Percentiles rank a stretch among this genome's conserved stretches.
phyloP scores from a whole-genome alignment of 2,888 invertebrate genomes.

The Anagyrus pseudococci region DNA sequence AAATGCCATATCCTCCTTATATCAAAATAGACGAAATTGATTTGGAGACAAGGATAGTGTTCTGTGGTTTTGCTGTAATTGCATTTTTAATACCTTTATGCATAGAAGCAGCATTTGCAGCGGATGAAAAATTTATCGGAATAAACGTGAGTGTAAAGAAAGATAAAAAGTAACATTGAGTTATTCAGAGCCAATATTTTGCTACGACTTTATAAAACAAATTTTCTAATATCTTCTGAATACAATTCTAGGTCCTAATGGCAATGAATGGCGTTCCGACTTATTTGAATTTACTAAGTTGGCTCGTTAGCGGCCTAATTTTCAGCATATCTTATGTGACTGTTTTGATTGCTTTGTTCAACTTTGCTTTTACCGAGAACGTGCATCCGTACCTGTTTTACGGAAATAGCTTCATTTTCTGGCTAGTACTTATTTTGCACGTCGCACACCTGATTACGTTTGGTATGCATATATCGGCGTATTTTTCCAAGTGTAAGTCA shows the following conservation, averaged over 20 bases:
- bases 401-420: conserved; percentile 56
- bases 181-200: too few species aligned
- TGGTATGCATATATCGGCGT: conserved; percentile 56
- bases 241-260: conserved; percentile 52
- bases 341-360: conserved; percentile 52
- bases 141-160: conserved; percentile 51
- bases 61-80: conserved; percentile 48
- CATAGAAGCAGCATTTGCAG: conserved; percentile 52
- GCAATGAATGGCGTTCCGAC: conserved; percentile 57
- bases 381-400: conserved; percentile 53
- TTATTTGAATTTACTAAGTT: conserved; percentile 53
- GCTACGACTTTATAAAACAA: neutral
- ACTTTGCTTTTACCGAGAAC: conserved; percentile 48
- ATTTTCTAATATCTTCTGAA: too few species aligned
- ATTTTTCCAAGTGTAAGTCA: conserved; percentile 56
- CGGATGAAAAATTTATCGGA: conserved; percentile 57
- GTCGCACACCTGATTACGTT: conserved; percentile 51
- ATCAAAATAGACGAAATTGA: conserved; percentile 45
- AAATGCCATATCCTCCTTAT: conserved; percentile 57
- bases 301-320: conserved; percentile 52
- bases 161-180: conserved; percentile 2
- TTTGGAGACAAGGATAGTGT: conserved; percentile 42
- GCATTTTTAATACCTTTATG: conserved; percentile 54
- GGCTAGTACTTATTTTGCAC: conserved; percentile 51
- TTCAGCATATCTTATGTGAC: conserved; percentile 49